A percentile compares a stretch with the other conserved stretches of the same genome.
phyloP scores from a whole-genome alignment of 2,113 vertebrate genomes.

The Semnornis frantzii region DNA sequence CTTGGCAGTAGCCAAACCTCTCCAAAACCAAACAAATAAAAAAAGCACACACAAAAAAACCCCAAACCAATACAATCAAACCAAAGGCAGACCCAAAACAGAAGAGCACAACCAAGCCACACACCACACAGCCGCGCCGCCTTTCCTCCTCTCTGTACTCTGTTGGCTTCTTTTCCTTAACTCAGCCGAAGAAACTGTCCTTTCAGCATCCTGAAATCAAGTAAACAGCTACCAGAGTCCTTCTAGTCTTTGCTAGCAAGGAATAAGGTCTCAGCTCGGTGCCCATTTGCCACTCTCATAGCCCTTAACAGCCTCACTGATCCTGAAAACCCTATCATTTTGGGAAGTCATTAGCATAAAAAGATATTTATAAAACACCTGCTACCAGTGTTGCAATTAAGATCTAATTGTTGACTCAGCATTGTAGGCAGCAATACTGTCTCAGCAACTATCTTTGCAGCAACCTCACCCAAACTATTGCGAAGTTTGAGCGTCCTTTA shows the following conservation, averaged over 20 bases:
- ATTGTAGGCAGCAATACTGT: not conserved
- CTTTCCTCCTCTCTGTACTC: not conserved
- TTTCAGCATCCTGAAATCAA: not conserved
- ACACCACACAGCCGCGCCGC: accelerated
- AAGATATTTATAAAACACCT: not conserved
- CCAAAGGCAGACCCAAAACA: not conserved
- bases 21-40: too few species aligned
- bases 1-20: not conserved
- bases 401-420: not conserved
- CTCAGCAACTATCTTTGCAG: not conserved
- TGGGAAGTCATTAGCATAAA: constrained; percentile 18
- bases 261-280: not conserved
- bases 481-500: not conserved
- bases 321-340: constrained; percentile 42
- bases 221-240: not conserved
- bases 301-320: constrained; percentile 17
- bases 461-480: not conserved
- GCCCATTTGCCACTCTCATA: not conserved
- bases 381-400: not conserved
- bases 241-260: not conserved
- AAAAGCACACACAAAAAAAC: too few species aligned
- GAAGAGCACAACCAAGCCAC: not conserved
- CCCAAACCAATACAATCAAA: not conserved
- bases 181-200: not conserved
- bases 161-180: not conserved